Evolutionary conservation across 1,140 invertebrate species (phyloP).

Genomic region (Formica exsecta): DNA sequence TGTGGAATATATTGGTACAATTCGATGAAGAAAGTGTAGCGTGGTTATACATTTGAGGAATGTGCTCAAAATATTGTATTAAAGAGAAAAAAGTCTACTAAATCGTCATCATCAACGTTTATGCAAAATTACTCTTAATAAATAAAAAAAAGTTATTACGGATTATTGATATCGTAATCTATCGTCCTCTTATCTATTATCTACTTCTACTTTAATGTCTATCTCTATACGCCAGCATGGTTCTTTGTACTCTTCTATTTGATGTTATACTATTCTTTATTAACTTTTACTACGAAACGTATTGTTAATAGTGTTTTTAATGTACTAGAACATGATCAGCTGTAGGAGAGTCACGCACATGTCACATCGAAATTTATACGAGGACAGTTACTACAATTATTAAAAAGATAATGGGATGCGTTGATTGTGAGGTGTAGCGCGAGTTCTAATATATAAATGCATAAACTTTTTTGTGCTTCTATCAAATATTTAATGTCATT

Average conservation of each 20-base stretch:
- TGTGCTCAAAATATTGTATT: slow-evolving; percentile 86
- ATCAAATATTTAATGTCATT: not conserved
- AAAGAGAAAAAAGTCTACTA: slow-evolving; percentile 83
- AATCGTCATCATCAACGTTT: slow-evolving; percentile 84
- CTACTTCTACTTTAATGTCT: slow-evolving; percentile 86
- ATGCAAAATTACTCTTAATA: slow-evolving; percentile 83
- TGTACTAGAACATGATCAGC: slow-evolving; percentile 82
- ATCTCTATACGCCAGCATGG: slow-evolving; percentile 85
- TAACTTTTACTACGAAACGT: slow-evolving; percentile 84
- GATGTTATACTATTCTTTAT: slow-evolving; percentile 85
- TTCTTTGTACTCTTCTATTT: slow-evolving; percentile 86
- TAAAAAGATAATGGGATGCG: slow-evolving; percentile 33
- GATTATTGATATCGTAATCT: slow-evolving; percentile 85
- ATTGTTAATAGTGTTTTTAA: slow-evolving; percentile 82
- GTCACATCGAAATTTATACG: slow-evolving; percentile 70
- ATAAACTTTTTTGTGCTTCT: slow-evolving; percentile 25
- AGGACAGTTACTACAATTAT: slow-evolving; percentile 21
- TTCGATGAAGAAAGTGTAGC: slow-evolving; percentile 85
- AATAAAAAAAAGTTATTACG: slow-evolving; percentile 82
- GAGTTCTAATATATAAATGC: slow-evolving; percentile 24
- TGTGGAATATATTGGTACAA: slow-evolving; percentile 83
- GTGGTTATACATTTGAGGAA: slow-evolving; percentile 86
- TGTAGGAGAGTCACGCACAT: slow-evolving; percentile 77
- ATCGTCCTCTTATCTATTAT: slow-evolving; percentile 84
- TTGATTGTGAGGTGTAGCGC: slow-evolving; percentile 34